A percentile compares a stretch with the other conserved stretches of the same genome.
Evolutionary conservation across 2,113 vertebrate species (phyloP).

Genomic region (Pipra filicauda): DNA sequence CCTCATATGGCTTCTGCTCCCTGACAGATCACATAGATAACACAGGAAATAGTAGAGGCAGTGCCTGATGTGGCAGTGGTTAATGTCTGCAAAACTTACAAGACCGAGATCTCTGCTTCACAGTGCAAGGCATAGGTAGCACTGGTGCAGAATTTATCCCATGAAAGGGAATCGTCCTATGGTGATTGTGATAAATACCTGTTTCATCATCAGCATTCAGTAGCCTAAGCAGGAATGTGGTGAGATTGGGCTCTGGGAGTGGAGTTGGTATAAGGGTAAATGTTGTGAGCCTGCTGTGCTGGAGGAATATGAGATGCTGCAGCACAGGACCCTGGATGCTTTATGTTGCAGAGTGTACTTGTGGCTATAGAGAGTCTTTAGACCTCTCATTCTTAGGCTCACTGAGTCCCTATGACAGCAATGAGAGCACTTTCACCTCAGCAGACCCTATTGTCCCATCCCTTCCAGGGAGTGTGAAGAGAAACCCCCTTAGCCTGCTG

Average conservation of each 20-base stretch:
- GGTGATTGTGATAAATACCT: background rate
- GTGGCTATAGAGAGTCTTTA: background rate
- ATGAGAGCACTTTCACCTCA: background rate
- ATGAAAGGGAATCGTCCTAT: background rate
- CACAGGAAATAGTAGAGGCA: background rate
- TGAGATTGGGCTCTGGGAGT: background rate
- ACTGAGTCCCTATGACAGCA: background rate
- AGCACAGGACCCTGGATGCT: background rate
- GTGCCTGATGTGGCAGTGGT: background rate
- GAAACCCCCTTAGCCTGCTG: background rate
- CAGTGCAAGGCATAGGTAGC: background rate
- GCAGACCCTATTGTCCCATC: background rate
- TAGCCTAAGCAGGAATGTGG: background rate
- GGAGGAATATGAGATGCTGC: background rate
- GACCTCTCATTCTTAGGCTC: background rate
- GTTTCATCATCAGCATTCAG: background rate
- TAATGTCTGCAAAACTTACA: background rate
- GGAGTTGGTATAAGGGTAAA: background rate
- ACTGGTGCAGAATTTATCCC: background rate
- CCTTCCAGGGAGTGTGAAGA: background rate
- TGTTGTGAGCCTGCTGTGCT: background rate
- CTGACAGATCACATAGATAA: background rate
- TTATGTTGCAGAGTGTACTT: background rate
- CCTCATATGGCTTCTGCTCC: background rate
- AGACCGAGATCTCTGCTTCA: background rate